These are phyloP conservation scores for Silurus lanzhouensis DNA, from an alignment of 2,797 vertebrate genomes.

Conservation along the genomic window DNA sequence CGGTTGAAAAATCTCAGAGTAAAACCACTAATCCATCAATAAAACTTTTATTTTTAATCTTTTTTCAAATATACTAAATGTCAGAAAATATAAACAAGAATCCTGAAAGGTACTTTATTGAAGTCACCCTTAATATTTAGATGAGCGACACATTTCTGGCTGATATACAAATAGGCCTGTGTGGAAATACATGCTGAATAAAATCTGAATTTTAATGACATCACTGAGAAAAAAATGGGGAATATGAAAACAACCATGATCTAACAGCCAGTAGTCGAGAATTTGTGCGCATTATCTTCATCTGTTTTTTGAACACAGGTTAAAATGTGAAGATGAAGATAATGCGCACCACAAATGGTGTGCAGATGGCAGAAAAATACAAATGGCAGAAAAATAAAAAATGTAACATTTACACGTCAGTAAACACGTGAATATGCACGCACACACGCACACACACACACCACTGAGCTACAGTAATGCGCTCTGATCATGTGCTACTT, in stretches of 20 bases:
- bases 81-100: background rate
- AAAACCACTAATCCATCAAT: background rate
- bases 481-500: constrained; percentile 70
- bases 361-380: no score
- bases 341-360: no score
- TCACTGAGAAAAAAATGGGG: background rate
- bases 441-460: background rate
- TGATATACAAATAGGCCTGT: no score
- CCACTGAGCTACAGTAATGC: constrained; percentile 21
- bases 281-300: background rate
- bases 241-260: background rate
- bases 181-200: background rate
- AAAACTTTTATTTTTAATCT: background rate
- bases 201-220: background rate
- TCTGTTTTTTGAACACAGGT: background rate
- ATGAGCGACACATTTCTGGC: background rate
- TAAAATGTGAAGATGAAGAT: no score
- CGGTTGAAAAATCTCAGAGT: background rate
- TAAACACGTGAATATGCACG: background rate
- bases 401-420: background rate
- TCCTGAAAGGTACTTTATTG: background rate
- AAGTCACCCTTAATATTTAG: background rate
- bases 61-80: background rate
- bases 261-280: background rate
- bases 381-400: no score